Conservation (phyloP, 2,113 vertebrate genomes). For the Microtus montanus region DNA sequence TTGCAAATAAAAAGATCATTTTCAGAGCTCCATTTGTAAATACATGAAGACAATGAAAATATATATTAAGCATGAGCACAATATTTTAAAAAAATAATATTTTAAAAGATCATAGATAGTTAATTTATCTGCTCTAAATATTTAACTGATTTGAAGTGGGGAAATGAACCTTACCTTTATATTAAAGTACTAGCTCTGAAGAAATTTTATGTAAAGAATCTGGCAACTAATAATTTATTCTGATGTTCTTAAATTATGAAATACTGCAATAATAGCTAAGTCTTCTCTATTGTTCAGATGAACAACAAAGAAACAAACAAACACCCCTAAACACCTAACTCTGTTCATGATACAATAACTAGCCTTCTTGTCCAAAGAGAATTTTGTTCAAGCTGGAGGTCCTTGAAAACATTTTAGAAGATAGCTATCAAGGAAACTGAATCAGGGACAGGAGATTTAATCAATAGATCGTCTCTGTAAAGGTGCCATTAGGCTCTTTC, state of each 20-base stretch:
- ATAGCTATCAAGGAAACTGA: not conserved
- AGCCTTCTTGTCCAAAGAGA: not conserved
- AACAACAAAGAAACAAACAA: not conserved
- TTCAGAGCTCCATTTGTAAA: not conserved
- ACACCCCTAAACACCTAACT: not conserved
- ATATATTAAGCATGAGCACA: not conserved
- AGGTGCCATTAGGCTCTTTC: not conserved
- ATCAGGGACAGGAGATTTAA: constrained; percentile 56
- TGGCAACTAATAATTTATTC: not conserved
- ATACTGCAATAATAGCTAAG: not conserved
- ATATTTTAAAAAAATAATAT: not conserved
- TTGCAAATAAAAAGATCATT: not conserved
- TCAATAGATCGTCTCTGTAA: constrained; percentile 20
- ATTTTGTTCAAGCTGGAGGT: not conserved
- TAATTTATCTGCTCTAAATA: not conserved
- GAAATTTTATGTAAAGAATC: not conserved
- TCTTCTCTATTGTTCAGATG: not conserved
- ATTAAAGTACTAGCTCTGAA: not conserved
- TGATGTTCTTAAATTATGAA: not conserved
- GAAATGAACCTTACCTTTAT: not conserved
- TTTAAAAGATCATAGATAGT: not conserved
- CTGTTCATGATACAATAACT: not conserved
- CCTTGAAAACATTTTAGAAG: not conserved
- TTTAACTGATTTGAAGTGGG: not conserved
- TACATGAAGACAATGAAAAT: not conserved